Evolutionary conservation across 2,113 vertebrate species (phyloP), one percentile per base, ranked within the genome.

Genomic region (Apistogramma diplotaenia): DNA sequence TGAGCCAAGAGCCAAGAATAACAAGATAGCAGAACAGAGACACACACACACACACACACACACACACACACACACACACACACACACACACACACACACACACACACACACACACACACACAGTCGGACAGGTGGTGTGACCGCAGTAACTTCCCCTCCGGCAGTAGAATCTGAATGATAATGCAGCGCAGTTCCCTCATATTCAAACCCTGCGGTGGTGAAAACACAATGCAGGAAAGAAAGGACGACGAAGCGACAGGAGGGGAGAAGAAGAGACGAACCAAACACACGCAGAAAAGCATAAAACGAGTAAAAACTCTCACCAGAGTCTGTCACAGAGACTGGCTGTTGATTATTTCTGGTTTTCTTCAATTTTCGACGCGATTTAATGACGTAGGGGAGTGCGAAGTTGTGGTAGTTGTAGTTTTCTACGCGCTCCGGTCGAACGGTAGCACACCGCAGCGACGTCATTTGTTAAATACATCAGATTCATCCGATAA

Each of bases 181-280:
- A 92, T 82, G 56, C 61, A 62, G 58, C 49, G n/a, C 81, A 82
- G 87, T 18, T 88, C 72, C 88, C 82, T 79, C 71, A 9, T 86
- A 94, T 91, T 92, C 93, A 94, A 94, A 94, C 85, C 74, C 56
- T 90, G 93, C 61, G 92, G 93, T 78, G 6, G 55, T 27, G 49
- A 8, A 43, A 76, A 70, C 72, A 85, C 83, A 85, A 85, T 5
- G 0, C n/a, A 33, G 54, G 51, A 4, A 53, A 61, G 15, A 71
- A 53, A 74, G 0, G 29, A 49, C 53, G 8, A 54, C 2, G 13
- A 4, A 8, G 29, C n/a, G 15, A 74, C 31, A 65, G 46, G 43
- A 62, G 37, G 37, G 3, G 40, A 46, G 15, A 25, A 40, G 21
- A 18, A 25, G 9, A 59, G 13, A 2, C 18, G 7, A 74, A 2